A percentile compares a stretch with the other conserved stretches of the same genome.
These are phyloP conservation scores for Leptoclinus maculatus DNA, from an alignment of 2,797 vertebrate species.

Conservation along the genomic window DNA sequence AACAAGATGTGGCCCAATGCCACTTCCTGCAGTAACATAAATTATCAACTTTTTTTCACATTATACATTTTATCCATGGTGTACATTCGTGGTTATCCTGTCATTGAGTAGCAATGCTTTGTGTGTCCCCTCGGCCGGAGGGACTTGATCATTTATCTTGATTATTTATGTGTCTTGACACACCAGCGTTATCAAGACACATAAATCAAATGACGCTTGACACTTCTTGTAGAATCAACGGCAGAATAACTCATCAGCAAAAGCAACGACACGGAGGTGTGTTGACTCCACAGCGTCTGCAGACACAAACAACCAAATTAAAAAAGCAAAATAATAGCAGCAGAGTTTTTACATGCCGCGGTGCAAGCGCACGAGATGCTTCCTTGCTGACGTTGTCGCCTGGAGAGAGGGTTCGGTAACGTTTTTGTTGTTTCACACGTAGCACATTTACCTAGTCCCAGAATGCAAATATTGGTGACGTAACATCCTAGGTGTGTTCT, in stretches of 20 bases:
- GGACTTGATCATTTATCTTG: background rate
- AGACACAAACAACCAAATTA: background rate
- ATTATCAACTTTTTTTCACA: background rate
- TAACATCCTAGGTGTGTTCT: background rate
- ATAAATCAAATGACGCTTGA: background rate
- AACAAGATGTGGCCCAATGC: background rate
- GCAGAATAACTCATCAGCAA: background rate
- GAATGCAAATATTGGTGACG: background rate
- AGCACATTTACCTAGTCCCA: background rate
- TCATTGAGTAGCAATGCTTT: background rate
- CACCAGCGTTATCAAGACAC: background rate
- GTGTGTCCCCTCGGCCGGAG: background rate
- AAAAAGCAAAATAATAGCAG: background rate
- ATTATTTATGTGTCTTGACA: background rate
- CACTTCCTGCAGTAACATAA: background rate
- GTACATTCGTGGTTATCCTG: background rate
- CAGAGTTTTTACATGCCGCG: background rate
- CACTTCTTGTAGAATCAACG: background rate
- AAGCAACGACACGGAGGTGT: too few relatives aligned
- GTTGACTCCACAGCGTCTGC: background rate
- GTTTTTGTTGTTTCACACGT: background rate
- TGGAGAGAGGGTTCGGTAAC: background rate
- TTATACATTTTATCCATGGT: background rate
- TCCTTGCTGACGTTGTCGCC: background rate
- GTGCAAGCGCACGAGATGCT: background rate